Base-by-base conservation (phyloP, 1,140 invertebrate genomes). In the Globodera rostochiensis region DNA sequence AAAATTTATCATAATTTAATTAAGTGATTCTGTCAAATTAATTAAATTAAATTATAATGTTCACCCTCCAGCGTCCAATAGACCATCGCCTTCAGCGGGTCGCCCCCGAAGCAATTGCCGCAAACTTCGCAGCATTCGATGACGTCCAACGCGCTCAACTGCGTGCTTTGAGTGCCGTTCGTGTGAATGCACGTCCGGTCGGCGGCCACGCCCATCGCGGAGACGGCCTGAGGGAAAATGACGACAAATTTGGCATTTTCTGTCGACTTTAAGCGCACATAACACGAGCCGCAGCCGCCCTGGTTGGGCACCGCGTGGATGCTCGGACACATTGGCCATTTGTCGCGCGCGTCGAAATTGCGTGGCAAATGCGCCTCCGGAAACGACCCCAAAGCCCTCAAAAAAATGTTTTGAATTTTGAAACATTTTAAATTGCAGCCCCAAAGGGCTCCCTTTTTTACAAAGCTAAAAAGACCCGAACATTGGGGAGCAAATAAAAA, bases 251-350 rank as follows among this genome's bases (percentile, higher is more conserved):
- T 53, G 3, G 66, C 4, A n/a, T 50, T 70, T 36, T 45, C 47
- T 46, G 11, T 15, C n/a, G 13, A 81, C 86, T 82, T 36, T 36
- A 36, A 36, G 36, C 36, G 36, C 86, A 92, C 91, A 91, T 91
- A 92, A 87, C 92, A 92, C 46, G 91, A 92, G 45, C 92, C 92
- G 87, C 92, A 92, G 53, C 88, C 87, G 15, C 92, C 91, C 84
- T 92, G 92, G 86, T 92, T 92, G 50, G 80, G 79, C 21, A 86
- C 84, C 21, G 84, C 46, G 60, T 85, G 84, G n/a, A 86, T 67
- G 36, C 77, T 70, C 6, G 79, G 67, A 66, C 85, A 86, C 46
- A 82, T 73, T 15, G 85, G 84, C 85, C 85, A 86, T 79, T 86
- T 86, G 19, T 84, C 83, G 19, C 85, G 73, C n/a, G 86, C 84